Conservation (phyloP, 2,888 invertebrate species). For the Amphipoea oculea region DNA sequence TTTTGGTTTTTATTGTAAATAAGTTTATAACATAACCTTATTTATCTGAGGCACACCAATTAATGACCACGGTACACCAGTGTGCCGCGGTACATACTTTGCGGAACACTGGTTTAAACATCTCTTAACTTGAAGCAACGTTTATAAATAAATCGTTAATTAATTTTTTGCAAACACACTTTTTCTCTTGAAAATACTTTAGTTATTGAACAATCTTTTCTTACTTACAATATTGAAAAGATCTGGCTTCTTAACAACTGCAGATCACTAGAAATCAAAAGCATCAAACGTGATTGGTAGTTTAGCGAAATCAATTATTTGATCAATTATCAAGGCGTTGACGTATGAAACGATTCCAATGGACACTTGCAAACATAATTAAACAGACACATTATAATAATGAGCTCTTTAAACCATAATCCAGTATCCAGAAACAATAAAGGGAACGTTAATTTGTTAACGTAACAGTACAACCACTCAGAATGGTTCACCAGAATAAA, state of each 20-base stretch:
- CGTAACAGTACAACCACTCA: slow-evolving; percentile 63
- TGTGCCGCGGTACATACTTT: too few species aligned
- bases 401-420: slow-evolving; percentile 40
- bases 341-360: slow-evolving; percentile 4
- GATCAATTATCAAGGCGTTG: not conserved
- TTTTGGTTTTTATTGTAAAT: too few species aligned
- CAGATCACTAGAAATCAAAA: not conserved
- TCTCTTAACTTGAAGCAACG: not conserved
- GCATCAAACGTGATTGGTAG: not conserved
- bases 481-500: slow-evolving; percentile 76
- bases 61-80: too few species aligned
- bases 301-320: not conserved
- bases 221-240: not conserved
- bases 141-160: not conserved
- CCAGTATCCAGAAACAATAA: slow-evolving; percentile 41
- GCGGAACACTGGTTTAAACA: too few species aligned
- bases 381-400: slow-evolving; percentile 32
- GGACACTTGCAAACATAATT: slow-evolving; percentile 10
- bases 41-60: too few species aligned
- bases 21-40: too few species aligned
- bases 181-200: not conserved
- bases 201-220: not conserved
- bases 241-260: not conserved
- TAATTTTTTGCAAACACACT: too few species aligned
- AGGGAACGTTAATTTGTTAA: slow-evolving; percentile 61